Percentiles rank a stretch among this genome's conserved stretches.
Conservation (phyloP, 2,888 invertebrate genomes). For the Ellobium chinense region DNA sequence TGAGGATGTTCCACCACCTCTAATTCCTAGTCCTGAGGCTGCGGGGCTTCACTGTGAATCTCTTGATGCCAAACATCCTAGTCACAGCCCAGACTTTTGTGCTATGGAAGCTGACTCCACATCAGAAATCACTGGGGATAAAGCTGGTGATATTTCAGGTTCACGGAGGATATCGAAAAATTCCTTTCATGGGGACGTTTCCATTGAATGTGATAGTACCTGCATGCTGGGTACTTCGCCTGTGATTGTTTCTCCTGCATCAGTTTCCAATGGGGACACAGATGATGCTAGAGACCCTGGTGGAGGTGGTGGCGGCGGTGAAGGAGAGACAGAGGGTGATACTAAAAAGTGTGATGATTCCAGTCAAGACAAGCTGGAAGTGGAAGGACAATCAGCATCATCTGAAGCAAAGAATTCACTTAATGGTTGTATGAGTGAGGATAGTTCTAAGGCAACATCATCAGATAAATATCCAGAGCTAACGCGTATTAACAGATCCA, state of each 20-base stretch:
- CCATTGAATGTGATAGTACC: constrained; percentile 42
- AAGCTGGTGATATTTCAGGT: not conserved
- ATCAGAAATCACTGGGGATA: constrained; percentile 23
- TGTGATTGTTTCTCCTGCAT: constrained; percentile 27
- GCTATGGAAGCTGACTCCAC: constrained; percentile 45
- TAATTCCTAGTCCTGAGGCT: constrained; percentile 31
- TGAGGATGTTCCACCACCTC: constrained; percentile 35
- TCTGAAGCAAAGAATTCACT: not conserved
- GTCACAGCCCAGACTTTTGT: constrained; percentile 36
- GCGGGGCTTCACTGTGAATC: not conserved
- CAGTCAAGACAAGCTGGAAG: not conserved
- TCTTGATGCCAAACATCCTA: not conserved
- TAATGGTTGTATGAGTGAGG: not conserved
- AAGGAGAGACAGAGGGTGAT: not conserved
- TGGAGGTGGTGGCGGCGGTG: not conserved
- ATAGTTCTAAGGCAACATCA: not conserved
- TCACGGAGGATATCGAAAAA: not conserved
- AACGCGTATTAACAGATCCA: too few species aligned
- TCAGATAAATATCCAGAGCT: not conserved
- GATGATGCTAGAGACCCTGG: constrained; percentile 20
- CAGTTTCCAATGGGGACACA: constrained; percentile 17
- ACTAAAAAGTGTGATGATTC: not conserved
- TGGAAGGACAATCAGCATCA: not conserved
- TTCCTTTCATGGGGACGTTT: not conserved
- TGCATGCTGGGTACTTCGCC: constrained; percentile 40